These are phyloP conservation scores for Subanguina moxae DNA, from an alignment of 1,140 invertebrate genomes.

Conservation along the genomic window DNA sequence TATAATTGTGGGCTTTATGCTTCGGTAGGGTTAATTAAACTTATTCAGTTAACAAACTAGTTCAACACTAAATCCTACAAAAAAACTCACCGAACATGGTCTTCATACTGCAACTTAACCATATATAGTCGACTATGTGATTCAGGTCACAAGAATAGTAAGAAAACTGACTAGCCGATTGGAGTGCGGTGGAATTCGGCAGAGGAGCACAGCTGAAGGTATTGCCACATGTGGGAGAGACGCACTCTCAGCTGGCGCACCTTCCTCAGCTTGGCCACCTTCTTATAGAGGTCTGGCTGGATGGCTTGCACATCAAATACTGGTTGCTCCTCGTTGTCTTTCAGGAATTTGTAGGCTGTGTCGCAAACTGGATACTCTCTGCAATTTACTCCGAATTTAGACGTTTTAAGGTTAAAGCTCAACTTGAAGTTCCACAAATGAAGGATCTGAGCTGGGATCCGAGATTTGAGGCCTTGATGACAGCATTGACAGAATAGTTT, in stretches of 20 bases:
- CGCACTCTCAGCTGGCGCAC: conserved; percentile 33
- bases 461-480: conserved; percentile 72
- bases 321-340: conserved; percentile 74
- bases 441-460: conserved; percentile 75
- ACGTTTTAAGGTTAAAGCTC: conserved; percentile 4
- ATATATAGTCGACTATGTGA: conserved; percentile 2
- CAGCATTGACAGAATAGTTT: conserved; percentile 84
- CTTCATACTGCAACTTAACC: conserved; percentile 8
- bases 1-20: no score
- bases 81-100: not conserved
- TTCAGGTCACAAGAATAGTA: not conserved
- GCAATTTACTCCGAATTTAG: conserved; percentile 24
- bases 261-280: conserved; percentile 32
- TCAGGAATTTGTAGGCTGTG: conserved; percentile 73
- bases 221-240: conserved; percentile 46
- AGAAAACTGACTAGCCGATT: conserved; percentile 34
- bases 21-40: no score
- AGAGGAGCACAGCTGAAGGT: conserved; percentile 26
- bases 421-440: conserved; percentile 71
- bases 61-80: no score
- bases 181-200: conserved; percentile 20
- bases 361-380: conserved; percentile 73
- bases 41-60: no score
- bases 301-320: conserved; percentile 71
- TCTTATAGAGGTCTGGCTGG: conserved; percentile 29